phyloP scores from a whole-genome alignment of 64 coral and sea anemone species.

The Acropora yongei region DNA sequence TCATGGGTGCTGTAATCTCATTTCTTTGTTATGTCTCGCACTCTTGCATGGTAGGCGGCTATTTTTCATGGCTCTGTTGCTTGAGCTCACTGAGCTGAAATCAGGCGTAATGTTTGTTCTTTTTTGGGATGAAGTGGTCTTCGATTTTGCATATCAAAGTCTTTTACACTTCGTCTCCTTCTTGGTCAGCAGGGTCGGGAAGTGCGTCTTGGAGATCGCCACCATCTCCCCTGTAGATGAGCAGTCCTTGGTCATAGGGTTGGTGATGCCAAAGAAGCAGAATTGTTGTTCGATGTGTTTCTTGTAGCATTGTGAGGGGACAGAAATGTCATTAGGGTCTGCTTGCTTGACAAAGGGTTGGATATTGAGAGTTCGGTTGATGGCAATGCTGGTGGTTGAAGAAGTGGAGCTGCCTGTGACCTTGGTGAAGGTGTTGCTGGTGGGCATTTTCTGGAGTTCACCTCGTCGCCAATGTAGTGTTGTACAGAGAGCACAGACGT shows the following conservation, averaged over 20 bases:
- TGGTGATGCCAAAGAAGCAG: constrained; percentile 38
- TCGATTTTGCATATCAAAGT: too few species aligned
- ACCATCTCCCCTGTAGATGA: constrained; percentile 5
- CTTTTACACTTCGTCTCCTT: too few species aligned
- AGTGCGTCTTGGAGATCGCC: too few species aligned
- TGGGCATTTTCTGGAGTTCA: neutral
- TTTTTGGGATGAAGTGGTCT: too few species aligned
- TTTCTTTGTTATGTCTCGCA: constrained; percentile 43
- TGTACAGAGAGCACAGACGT: neutral
- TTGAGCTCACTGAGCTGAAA: too few species aligned
- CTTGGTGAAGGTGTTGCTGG: neutral
- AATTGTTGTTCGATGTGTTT: constrained; percentile 52
- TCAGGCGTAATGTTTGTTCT: too few species aligned
- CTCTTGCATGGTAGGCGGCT: too few species aligned
- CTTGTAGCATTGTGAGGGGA: neutral
- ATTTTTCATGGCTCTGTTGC: too few species aligned
- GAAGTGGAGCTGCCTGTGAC: neutral
- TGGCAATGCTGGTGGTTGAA: constrained; percentile 5
- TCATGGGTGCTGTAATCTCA: constrained; percentile 52
- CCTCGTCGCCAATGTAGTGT: neutral
- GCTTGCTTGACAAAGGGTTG: constrained; percentile 20
- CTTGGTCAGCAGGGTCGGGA: too few species aligned
- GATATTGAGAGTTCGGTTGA: constrained; percentile 46
- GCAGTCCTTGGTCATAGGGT: constrained; percentile 32
- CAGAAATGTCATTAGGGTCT: constrained; percentile 19